These are phyloP conservation scores for Tuberolachnus salignus DNA, from an alignment of 2,888 invertebrate genomes.

Conservation along the genomic window DNA sequence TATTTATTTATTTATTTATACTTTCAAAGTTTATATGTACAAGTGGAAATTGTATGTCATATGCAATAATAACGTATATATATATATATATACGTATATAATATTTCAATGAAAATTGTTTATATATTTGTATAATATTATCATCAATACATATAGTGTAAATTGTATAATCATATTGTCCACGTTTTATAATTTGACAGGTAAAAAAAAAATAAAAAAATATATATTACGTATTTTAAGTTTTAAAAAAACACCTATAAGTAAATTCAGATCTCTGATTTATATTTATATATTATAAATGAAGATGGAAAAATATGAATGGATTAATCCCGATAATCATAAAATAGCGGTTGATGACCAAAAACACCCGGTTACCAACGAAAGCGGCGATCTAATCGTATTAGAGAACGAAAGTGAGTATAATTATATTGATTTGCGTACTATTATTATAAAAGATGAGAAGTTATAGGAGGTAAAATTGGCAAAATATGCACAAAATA, in stretches of 20 bases:
- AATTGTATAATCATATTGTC: constrained; percentile 20
- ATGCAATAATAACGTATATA: too few relatives aligned
- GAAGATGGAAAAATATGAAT: constrained; percentile 42
- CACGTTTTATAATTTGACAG: constrained; percentile 46
- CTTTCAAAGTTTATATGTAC: too few relatives aligned
- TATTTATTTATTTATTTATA: too few relatives aligned
- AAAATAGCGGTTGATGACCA: constrained; percentile 52
- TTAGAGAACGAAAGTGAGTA: constrained; percentile 54
- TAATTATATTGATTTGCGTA: too few relatives aligned
- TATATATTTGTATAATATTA: too few relatives aligned
- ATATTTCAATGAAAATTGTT: too few relatives aligned
- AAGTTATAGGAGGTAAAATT: too few relatives aligned
- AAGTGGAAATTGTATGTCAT: too few relatives aligned
- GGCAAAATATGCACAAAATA: too few relatives aligned
- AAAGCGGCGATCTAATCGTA: constrained; percentile 52
- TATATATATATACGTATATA: too few relatives aligned
- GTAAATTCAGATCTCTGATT: background rate
- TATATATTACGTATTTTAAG: constrained; percentile 26
- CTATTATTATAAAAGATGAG: too few relatives aligned
- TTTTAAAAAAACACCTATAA: constrained; percentile 31
- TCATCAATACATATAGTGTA: background rate
- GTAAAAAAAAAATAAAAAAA: background rate
- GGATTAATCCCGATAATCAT: constrained; percentile 52
- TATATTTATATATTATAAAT: background rate
- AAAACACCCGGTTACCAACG: constrained; percentile 49